These are phyloP conservation scores for Chiridota heheva DNA, from an alignment of 35 echinoderm and acorn worm genomes.

Conservation along the genomic window DNA sequence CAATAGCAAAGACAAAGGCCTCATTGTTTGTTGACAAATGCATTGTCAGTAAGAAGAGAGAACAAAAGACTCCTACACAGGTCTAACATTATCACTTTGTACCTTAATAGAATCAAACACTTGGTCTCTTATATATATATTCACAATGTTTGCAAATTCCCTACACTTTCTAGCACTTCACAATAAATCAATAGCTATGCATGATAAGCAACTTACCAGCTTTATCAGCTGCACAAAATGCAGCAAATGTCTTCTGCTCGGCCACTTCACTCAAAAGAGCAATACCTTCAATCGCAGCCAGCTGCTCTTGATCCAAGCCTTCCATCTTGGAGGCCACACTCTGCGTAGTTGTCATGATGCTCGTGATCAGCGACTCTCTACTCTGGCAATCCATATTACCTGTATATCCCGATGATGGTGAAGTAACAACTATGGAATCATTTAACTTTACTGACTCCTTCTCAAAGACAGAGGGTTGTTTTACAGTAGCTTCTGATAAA, in stretches of 20 bases:
- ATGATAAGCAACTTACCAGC: no score
- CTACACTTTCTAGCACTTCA: no score
- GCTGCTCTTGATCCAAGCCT: slow-evolving; percentile 82
- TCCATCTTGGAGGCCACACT: slow-evolving; percentile 77
- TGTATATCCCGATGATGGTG: neutral
- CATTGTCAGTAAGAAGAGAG: no score
- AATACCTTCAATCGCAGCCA: slow-evolving; percentile 92
- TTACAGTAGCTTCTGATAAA: no score
- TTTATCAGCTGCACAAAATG: slow-evolving; percentile 33
- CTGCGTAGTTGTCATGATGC: slow-evolving; percentile 79
- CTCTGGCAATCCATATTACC: slow-evolving; percentile 36
- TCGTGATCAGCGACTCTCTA: slow-evolving; percentile 71
- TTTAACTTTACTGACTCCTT: neutral
- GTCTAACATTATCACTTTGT: no score
- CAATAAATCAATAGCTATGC: no score
- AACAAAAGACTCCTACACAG: no score
- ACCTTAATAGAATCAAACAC: no score
- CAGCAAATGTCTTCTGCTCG: slow-evolving; percentile 74
- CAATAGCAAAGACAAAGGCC: no score
- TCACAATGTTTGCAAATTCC: no score
- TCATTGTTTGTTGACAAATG: no score
- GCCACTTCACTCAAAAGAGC: slow-evolving; percentile 90
- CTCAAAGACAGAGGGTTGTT: neutral
- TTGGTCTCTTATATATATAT: no score
- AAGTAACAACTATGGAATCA: neutral